Evolutionary conservation across 2,797 vertebrate genomes (phyloP), one percentile per base, ranked within the genome.

Genomic region (Hippopotamyrus pictus): DNA sequence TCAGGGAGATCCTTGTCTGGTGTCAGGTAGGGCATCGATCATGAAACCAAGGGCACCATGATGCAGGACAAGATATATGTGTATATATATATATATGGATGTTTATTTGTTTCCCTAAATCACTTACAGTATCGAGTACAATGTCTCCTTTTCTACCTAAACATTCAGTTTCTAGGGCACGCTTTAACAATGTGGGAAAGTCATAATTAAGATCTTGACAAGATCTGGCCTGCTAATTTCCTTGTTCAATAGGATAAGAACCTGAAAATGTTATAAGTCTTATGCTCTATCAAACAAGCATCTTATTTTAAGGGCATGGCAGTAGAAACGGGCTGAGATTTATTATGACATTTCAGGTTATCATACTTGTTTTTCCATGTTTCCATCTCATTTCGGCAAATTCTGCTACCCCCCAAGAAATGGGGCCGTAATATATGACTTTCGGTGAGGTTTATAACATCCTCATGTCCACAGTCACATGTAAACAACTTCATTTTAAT

Each of bases 121-220:
- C 83, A 33, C 48, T 33, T 33, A 19, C 8, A 37, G 22, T 33
- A 29, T 73, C 0, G 22, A 48, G 46, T 8, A 53, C 17, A 29
- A 12, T 17, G 48, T 41, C 48, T 65, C 22, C 9, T 83, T 46
- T 37, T 86, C 82, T 25, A 29, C 25, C 12, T n/a, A 44, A 69
- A 65, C 79, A 88, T 86, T 88, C 50, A 11, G 51, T 88, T 51
- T 54, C 62, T 85, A 82, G 79, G 76, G 33, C 46, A 65, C 51
- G 50, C 69, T 89, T 91, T 87, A 48, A 46, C 87, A 44, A 87
- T 41, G 41, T 46, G 46, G 41, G 87, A 37, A 44, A 50, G 33
- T 44, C 82, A 86, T 54, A 86, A 73, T 89, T 69, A 89, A 89
- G 54, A 83, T 59, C 57, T 44, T 73, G 88, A 89, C 83, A 89